These are phyloP conservation scores for Protonibea diacanthus DNA, from an alignment of 2,797 vertebrate species.

Conservation along the genomic window DNA sequence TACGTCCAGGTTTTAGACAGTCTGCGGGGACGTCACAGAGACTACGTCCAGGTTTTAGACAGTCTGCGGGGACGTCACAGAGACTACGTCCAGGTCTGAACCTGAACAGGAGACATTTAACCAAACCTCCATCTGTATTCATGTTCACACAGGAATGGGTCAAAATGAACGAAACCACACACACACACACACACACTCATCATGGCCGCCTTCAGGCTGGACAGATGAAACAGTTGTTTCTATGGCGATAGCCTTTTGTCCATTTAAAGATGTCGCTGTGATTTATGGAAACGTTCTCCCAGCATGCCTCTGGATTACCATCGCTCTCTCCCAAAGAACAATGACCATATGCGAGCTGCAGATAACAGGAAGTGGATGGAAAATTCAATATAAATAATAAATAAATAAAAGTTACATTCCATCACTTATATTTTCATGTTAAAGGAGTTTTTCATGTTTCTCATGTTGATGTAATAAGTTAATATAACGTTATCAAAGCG, in stretches of 20 bases:
- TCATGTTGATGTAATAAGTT: too few relatives aligned
- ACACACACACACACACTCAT: slow-evolving; percentile 31
- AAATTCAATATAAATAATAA: too few relatives aligned
- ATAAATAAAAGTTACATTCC: too few relatives aligned
- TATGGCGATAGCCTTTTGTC: slow-evolving; percentile 40
- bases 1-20: too few relatives aligned
- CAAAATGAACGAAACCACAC: slow-evolving; percentile 15
- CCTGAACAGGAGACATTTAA: slow-evolving; percentile 22
- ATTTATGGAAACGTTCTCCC: slow-evolving; percentile 40
- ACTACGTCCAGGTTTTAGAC: too few relatives aligned
- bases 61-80: too few relatives aligned
- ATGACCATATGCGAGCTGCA: background rate
- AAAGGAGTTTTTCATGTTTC: too few relatives aligned
- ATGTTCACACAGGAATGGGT: background rate
- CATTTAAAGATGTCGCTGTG: slow-evolving; percentile 43
- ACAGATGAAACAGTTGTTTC: slow-evolving; percentile 19
- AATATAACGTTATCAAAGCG: too few relatives aligned
- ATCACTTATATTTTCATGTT: too few relatives aligned
- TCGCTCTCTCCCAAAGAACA: background rate
- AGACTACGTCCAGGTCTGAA: too few relatives aligned
- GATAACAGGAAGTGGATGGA: slow-evolving; percentile 12
- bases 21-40: too few relatives aligned
- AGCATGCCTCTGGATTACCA: slow-evolving; percentile 29
- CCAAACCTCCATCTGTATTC: slow-evolving; percentile 10
- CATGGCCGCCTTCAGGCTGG: background rate